Evolutionary conservation across 2,113 vertebrate species (phyloP).

Genomic region (Grammomys surdaster): DNA sequence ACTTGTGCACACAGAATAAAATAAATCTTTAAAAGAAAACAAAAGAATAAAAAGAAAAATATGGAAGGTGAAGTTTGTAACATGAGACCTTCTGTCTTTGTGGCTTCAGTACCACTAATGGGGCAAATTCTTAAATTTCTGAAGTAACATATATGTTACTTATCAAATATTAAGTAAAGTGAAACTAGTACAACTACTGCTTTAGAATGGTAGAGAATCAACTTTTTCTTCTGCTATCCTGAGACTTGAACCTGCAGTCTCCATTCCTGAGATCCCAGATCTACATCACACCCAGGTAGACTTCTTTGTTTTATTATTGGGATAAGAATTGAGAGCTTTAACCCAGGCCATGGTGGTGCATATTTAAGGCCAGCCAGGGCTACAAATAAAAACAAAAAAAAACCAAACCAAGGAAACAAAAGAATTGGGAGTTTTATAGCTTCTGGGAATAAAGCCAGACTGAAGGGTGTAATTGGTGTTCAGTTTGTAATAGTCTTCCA

Average conservation of each 20-base stretch:
- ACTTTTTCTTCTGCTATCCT: not conserved
- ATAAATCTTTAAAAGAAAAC: not conserved
- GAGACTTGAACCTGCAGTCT: not conserved
- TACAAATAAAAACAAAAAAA: not conserved
- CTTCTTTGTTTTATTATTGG: constrained; percentile 58
- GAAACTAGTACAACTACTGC: not conserved
- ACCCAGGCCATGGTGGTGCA: not conserved
- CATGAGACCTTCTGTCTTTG: not conserved
- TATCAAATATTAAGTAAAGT: not conserved
- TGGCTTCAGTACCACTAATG: not conserved
- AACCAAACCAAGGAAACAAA: no score
- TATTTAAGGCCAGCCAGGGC: not conserved
- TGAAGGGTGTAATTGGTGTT: constrained; percentile 4
- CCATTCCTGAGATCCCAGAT: not conserved
- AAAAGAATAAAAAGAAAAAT: not conserved
- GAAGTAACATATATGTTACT: not conserved
- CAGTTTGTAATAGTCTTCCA: constrained; percentile 3
- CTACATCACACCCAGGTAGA: not conserved
- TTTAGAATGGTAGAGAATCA: not conserved
- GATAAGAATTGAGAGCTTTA: constrained; percentile 3
- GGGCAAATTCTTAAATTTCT: not conserved
- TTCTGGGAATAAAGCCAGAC: constrained; percentile 39
- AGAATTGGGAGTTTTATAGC: not conserved
- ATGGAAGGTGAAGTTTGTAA: not conserved
- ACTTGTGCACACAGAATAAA: not conserved